A percentile compares a stretch with the other conserved stretches of the same genome.
Conservation (phyloP, 2,888 invertebrate genomes). For the Eilema depressum region DNA sequence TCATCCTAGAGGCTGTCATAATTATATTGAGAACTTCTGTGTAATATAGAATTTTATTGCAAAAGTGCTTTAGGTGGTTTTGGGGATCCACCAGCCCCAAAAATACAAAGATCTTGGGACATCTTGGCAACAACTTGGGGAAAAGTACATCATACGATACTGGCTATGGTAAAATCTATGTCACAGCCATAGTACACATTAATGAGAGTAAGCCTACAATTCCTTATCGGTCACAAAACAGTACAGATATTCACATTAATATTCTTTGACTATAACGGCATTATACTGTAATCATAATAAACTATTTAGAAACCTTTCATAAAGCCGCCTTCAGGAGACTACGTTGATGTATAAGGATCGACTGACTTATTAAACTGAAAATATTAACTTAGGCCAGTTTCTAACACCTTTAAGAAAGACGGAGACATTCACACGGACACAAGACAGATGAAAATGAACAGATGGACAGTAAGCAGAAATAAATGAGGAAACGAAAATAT, state of each 20-base stretch:
- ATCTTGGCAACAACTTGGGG: too few relatives aligned
- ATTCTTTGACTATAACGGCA: not conserved
- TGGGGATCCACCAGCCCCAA: too few relatives aligned
- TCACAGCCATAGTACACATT: not conserved
- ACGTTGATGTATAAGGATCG: not conserved
- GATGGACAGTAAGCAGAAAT: too few relatives aligned
- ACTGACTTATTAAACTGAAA: not conserved
- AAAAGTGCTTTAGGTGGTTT: not conserved
- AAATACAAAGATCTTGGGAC: too few relatives aligned
- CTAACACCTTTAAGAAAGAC: too few relatives aligned
- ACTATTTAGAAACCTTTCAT: not conserved
- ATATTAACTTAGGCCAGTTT: too few relatives aligned
- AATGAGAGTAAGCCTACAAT: not conserved
- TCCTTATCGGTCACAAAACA: not conserved
- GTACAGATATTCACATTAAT: slow-evolving; percentile 1
- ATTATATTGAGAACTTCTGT: too few relatives aligned
- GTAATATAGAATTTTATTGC: not conserved
- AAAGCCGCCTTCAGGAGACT: not conserved
- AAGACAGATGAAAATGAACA: too few relatives aligned
- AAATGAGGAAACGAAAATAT: too few relatives aligned
- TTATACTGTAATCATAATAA: not conserved
- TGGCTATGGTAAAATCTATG: not conserved
- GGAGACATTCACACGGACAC: too few relatives aligned
- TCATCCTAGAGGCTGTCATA: too few relatives aligned
- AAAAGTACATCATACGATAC: not conserved